Percentiles rank a stretch among this genome's conserved stretches.
These are phyloP conservation scores for Chelonia mydas DNA, from an alignment of 2,797 vertebrate species.

Conservation along the genomic window DNA sequence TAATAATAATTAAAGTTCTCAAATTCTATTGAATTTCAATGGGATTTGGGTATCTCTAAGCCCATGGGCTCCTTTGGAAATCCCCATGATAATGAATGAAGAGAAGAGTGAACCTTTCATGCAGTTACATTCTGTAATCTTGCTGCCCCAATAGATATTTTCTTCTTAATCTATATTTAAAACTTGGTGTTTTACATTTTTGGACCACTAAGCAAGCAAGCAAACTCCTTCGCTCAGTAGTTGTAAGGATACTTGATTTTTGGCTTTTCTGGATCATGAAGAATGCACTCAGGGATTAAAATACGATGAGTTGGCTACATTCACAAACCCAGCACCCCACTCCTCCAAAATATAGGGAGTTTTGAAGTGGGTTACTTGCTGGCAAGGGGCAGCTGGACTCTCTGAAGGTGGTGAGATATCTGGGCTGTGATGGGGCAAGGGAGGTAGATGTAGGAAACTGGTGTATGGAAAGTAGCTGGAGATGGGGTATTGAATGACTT, in stretches of 20 bases:
- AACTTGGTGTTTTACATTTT: background rate
- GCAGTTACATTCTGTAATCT: background rate
- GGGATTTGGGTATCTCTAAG: background rate
- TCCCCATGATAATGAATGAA: background rate
- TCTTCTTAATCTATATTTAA: background rate
- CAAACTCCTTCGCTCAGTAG: background rate
- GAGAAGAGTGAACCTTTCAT: background rate
- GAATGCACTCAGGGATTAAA: background rate
- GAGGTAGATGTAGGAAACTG: background rate
- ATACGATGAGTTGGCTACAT: background rate
- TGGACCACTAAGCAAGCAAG: background rate
- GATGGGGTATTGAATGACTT: background rate
- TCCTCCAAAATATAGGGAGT: background rate
- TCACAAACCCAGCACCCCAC: background rate
- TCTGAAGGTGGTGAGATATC: background rate
- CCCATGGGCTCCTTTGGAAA: background rate
- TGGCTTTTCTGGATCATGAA: background rate
- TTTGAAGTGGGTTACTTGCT: background rate
- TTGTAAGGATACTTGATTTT: background rate
- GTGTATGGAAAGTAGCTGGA: background rate
- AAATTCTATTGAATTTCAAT: background rate
- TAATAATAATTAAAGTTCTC: background rate
- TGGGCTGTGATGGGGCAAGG: background rate
- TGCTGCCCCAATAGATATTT: background rate
- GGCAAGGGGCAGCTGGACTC: background rate